These are phyloP conservation scores for Syritta pipiens DNA, from an alignment of 2,888 invertebrate species.

Conservation along the genomic window DNA sequence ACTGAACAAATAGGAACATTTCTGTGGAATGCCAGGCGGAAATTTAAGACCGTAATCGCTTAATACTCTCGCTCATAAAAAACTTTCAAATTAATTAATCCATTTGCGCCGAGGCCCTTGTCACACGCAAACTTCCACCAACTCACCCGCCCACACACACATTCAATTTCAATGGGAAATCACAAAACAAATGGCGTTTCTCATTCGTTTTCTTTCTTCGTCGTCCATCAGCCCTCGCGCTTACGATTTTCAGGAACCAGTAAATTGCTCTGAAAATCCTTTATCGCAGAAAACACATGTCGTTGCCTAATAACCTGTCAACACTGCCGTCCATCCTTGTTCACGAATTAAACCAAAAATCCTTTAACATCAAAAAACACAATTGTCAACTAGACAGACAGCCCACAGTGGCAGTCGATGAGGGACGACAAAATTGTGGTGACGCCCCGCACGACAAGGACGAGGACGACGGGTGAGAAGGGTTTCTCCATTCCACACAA, in stretches of 20 bases:
- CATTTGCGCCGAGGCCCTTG: background rate
- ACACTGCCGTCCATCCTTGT: slow-evolving; percentile 49
- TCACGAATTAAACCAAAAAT: slow-evolving; percentile 52
- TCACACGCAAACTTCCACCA: background rate
- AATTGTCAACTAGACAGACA: slow-evolving; percentile 50
- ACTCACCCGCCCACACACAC: background rate
- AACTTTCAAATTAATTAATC: slow-evolving; percentile 10
- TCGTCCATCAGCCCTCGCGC: no score
- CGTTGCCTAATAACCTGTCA: slow-evolving; percentile 63
- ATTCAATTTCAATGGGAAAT: slow-evolving; percentile 1
- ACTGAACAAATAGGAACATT: slow-evolving; percentile 6
- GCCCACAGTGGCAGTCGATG: slow-evolving; percentile 10
- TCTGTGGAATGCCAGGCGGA: background rate
- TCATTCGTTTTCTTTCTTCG: background rate
- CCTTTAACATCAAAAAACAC: slow-evolving; percentile 49
- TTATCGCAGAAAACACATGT: slow-evolving; percentile 51
- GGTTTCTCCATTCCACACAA: no score
- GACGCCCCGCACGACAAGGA: no score
- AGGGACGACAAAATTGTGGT: background rate
- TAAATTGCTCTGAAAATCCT: slow-evolving; percentile 26
- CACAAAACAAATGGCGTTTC: background rate
- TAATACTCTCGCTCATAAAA: background rate
- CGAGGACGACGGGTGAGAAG: no score
- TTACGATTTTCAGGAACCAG: no score
- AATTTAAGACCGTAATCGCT: background rate